Base-by-base conservation (phyloP, 2,888 invertebrate species). In the Acleris cristana region DNA sequence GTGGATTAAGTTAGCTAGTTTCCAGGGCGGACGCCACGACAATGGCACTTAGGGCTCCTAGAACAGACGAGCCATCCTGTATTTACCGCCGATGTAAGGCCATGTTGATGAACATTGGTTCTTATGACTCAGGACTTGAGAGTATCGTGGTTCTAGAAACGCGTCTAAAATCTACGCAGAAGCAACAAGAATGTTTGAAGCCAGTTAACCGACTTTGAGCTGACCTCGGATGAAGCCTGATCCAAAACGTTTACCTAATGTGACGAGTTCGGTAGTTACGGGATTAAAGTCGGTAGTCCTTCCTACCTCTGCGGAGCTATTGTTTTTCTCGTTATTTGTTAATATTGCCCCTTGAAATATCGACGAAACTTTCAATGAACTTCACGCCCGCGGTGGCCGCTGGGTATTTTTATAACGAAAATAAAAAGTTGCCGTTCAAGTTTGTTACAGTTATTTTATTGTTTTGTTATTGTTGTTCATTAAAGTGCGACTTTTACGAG, bases 41-140 rank as follows among this genome's bases (percentile, higher is more conserved):
- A 86, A 83, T 84, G 86, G 85, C 85, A 86, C 85, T 87, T 85
- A 85, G 81, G 81, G 79, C 76, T 76, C 82, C 82, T 82, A 81
- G 83, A 83, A 81, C 77, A 73, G 76, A 76, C 73, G 73, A 63
- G 72, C 82, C 72, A 81, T 44, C 48, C 56, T 72, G 60, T 2
- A 23, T 54, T 54, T 79, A 62, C 79, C 6, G 51, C 48, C 54
- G 40, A 14, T 69, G 71, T 59, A 69, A 55, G 68, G 70, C 71
- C 10, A 5, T n/a, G 71, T n/a, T 61, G 70, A 6, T 18, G 54
- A 7, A 76, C 72, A 71, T 54, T 62, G 19, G 65, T 54, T 69
- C 70, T 53, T 79, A 75, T 70, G 4, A 3, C 14, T 0, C 12
- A 2, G 0, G 0, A 0, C 0, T 2, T 70, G 78, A 74, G 73